Evolutionary conservation across 2,888 invertebrate species (phyloP), one percentile per base, ranked within the genome.

Genomic region (Zygogramma bicolorata): DNA sequence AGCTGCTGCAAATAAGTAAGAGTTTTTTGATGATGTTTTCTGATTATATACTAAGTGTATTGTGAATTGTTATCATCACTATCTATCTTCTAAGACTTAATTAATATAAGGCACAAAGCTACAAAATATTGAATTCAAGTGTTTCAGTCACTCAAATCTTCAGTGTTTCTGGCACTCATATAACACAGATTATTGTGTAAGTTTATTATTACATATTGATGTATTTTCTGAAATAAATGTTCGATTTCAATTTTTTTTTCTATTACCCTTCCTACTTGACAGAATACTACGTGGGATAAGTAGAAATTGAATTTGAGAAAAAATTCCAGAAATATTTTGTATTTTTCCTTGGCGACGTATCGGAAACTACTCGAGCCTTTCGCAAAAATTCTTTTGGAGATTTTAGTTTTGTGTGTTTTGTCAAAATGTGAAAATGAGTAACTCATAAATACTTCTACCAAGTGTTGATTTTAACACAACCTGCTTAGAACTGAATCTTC

Each of bases 161-260:
- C 34, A 20, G 42, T 42, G 59, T 62, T 38, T 57, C 10, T 65
- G 65, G 57, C 72, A 72, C 65, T 25, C 57, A 22, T n/a, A 13
- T 38, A n/a, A n/a, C n/a, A n/a, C n/a, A n/a, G n/a, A n/a, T n/a
- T n/a, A 13, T 38, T 38, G n/a, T 13, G 38, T 38, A 38, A 10
- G 4, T 31, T 60, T 72, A 68, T 69, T 69, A 65, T 68, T 68
- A 71, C 60, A 66, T 71, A 3, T 38, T 1, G 8, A 69, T 72
- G 68, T 72, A 71, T 74, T 73, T 75, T 76, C 69, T 74, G 74
- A 74, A 75, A 76, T 76, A 76, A 74, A 76, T 65, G 71, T 76
- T 74, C 65, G 27, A 61, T 65, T 61, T 69, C 10, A 53, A 5
- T 53, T 53, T 53, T 53, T 53, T 27, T 1, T 27, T 53, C 13